These are phyloP conservation scores for Pseudomyrmex flavicornis DNA, from an alignment of 1,140 invertebrate species.

Conservation along the genomic window DNA sequence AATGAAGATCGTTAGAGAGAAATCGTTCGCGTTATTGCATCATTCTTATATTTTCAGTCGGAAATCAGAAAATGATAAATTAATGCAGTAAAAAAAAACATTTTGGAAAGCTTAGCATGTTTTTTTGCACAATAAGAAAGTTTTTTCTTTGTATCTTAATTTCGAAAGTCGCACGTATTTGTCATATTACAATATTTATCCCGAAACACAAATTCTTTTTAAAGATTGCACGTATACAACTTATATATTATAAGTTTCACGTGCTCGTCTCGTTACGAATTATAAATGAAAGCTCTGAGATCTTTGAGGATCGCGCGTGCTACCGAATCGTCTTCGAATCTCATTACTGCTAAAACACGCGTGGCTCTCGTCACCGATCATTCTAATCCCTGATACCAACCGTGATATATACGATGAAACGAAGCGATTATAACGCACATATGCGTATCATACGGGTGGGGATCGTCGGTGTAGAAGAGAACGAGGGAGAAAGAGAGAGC, in stretches of 20 bases:
- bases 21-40: no score
- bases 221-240: no score
- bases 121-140: no score
- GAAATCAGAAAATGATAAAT: no score
- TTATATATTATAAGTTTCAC: not conserved
- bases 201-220: no score
- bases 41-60: no score
- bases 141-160: no score
- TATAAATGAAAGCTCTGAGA: not conserved
- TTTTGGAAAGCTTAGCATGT: no score
- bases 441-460: constrained; percentile 71
- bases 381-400: constrained; percentile 53
- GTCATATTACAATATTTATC: no score
- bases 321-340: constrained; percentile 16
- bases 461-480: constrained; percentile 45
- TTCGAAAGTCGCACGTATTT: no score
- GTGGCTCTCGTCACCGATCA: constrained; percentile 21
- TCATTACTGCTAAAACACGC: constrained; percentile 13
- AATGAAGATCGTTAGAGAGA: no score
- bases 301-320: not conserved
- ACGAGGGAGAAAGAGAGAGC: constrained; percentile 67
- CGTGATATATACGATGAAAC: constrained; percentile 34
- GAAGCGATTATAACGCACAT: constrained; percentile 63
- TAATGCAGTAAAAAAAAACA: no score
- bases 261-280: not conserved